Evolutionary conservation across 2,888 invertebrate species (phyloP).

Genomic region (Amblyteles armatorius): DNA sequence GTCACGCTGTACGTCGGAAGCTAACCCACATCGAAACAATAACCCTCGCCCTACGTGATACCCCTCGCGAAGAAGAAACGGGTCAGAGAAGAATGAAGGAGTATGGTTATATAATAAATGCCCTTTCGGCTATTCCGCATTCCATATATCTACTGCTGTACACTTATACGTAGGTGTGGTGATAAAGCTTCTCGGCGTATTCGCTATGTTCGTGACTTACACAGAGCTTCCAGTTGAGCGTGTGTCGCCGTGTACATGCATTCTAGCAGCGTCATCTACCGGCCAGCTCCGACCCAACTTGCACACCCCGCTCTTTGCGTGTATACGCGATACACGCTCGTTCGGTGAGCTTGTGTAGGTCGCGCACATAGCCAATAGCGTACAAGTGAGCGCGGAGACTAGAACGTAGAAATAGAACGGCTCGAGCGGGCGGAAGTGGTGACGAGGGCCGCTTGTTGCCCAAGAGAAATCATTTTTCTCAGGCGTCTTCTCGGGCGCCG

Average conservation of each 20-base stretch:
- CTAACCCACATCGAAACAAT: constrained; percentile 78
- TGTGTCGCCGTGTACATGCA: no score
- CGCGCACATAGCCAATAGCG: neutral
- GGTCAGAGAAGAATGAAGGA: constrained; percentile 1
- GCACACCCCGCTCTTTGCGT: no score
- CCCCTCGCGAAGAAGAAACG: constrained; percentile 68
- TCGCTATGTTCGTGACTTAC: no score
- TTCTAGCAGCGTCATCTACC: no score
- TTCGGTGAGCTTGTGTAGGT: no score
- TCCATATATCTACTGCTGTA: constrained; percentile 11
- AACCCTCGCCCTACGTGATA: constrained; percentile 79
- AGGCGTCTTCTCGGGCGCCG: constrained; percentile 35
- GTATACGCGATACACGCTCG: no score
- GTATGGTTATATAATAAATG: constrained; percentile 75
- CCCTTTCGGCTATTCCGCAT: constrained; percentile 48
- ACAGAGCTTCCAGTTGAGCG: no score
- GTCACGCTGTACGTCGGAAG: constrained; percentile 76
- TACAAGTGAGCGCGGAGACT: constrained; percentile 32
- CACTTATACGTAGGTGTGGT: constrained; percentile 6
- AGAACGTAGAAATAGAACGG: constrained; percentile 16
- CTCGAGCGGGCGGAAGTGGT: constrained; percentile 23
- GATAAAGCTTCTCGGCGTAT: constrained; percentile 10
- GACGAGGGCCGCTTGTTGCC: constrained; percentile 57
- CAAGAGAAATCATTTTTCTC: constrained; percentile 75
- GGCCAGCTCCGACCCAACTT: no score